Percentiles rank a stretch among this genome's conserved stretches.
These are phyloP conservation scores for Halesus radiatus DNA, from an alignment of 1,140 invertebrate species.

Conservation along the genomic window DNA sequence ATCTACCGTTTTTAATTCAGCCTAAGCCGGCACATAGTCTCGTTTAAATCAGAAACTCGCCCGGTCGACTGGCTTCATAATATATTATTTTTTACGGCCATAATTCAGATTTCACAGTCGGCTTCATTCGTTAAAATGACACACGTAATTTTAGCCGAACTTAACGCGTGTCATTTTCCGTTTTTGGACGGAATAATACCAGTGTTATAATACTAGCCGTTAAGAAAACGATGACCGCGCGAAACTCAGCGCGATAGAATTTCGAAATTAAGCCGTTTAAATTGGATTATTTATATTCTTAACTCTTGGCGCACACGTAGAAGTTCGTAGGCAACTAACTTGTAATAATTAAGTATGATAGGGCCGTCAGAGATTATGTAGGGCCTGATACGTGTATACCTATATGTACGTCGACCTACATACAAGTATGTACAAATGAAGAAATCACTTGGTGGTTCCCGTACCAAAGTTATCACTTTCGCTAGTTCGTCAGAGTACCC, in stretches of 20 bases:
- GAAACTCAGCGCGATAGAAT: background rate
- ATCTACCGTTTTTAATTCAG: background rate
- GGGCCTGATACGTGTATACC: too few relatives aligned
- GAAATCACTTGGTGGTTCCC: too few relatives aligned
- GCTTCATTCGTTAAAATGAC: slow-evolving; percentile 27
- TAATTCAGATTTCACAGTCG: slow-evolving; percentile 20
- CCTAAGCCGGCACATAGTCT: background rate
- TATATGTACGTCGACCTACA: too few relatives aligned
- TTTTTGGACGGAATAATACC: background rate
- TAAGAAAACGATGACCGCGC: slow-evolving; percentile 16
- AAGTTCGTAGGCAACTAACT: background rate
- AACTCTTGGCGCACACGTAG: background rate
- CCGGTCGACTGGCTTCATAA: background rate
- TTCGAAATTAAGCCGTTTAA: background rate
- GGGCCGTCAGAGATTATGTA: too few relatives aligned
- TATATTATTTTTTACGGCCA: slow-evolving; percentile 17
- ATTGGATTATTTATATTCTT: background rate
- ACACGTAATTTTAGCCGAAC: slow-evolving; percentile 14
- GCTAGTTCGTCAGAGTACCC: too few relatives aligned
- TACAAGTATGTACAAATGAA: too few relatives aligned
- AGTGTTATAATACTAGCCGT: background rate
- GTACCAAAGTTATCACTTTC: too few relatives aligned
- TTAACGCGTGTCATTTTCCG: slow-evolving; percentile 11
- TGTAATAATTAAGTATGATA: too few relatives aligned
- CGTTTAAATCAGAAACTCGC: background rate